phyloP scores from a whole-genome alignment of 2,888 invertebrate species.

The Caenorhabditis panamensis region DNA sequence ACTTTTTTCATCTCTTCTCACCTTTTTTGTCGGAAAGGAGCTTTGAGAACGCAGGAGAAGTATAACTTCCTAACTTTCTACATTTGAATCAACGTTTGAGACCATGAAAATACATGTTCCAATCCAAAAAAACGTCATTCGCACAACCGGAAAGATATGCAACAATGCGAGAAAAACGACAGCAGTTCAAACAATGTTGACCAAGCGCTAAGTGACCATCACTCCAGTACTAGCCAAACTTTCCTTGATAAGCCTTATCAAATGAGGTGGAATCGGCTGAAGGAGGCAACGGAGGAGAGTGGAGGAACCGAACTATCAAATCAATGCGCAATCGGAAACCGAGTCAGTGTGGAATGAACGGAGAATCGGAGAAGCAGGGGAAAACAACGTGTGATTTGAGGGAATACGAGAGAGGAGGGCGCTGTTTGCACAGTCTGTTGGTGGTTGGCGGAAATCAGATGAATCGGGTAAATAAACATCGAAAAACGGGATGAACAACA shows the following conservation, averaged over 20 bases:
- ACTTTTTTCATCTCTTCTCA: not conserved
- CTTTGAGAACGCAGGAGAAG: too few species aligned
- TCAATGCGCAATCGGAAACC: slow-evolving; percentile 11
- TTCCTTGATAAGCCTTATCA: not conserved
- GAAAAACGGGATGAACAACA: not conserved
- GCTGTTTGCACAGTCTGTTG: slow-evolving; percentile 35
- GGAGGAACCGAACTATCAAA: not conserved
- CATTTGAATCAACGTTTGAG: too few species aligned
- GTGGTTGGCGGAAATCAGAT: slow-evolving; percentile 13
- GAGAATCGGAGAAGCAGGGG: slow-evolving; percentile 17
- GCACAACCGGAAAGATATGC: not conserved
- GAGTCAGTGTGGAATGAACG: slow-evolving; percentile 10
- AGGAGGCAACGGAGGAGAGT: too few species aligned
- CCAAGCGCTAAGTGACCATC: not conserved
- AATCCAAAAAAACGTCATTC: too few species aligned
- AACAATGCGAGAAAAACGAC: not conserved
- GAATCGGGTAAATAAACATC: not conserved
- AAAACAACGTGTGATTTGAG: slow-evolving; percentile 22
- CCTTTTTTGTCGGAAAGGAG: too few species aligned
- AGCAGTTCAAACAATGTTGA: slow-evolving; percentile 1
- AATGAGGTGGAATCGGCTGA: slow-evolving; percentile 4
- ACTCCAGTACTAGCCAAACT: not conserved
- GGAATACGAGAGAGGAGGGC: not conserved
- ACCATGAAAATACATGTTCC: too few species aligned
- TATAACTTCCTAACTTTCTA: too few species aligned